Evolutionary conservation across 2,113 vertebrate genomes (phyloP).

Genomic region (Anguilla japonica): DNA sequence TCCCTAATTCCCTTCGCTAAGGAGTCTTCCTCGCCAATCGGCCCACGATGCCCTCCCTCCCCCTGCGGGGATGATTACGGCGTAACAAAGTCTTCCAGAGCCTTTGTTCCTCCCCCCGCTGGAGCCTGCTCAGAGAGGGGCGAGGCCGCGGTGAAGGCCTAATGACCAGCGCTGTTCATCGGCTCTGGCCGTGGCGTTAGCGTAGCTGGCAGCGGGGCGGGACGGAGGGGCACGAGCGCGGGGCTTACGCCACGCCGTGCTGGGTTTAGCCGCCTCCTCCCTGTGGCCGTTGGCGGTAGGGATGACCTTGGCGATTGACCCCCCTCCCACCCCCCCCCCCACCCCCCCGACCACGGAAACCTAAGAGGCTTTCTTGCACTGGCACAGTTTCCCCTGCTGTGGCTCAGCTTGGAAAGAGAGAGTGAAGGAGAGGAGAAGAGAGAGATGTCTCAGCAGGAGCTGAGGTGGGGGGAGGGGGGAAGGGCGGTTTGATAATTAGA

Average conservation of each 20-base stretch:
- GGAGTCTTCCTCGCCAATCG: neutral
- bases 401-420: neutral
- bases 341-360: neutral
- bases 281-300: neutral
- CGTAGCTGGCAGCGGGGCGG: neutral
- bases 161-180: neutral
- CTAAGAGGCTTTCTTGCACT: conserved; percentile 17
- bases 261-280: neutral
- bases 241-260: neutral
- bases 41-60: neutral
- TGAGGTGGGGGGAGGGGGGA: neutral
- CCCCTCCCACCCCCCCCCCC: neutral
- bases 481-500: conserved; percentile 21
- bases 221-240: neutral
- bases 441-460: neutral
- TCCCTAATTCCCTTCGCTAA: conserved; percentile 19
- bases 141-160: neutral
- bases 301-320: conserved; percentile 8
- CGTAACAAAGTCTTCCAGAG: neutral
- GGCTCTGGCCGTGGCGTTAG: neutral
- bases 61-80: neutral
- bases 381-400: neutral
- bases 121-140: neutral
- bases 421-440: too few species aligned
- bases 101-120: neutral